Base-by-base conservation (phyloP, 37 sponge, comb jelly and placozoan genomes). In the Eunapius fragilis region DNA sequence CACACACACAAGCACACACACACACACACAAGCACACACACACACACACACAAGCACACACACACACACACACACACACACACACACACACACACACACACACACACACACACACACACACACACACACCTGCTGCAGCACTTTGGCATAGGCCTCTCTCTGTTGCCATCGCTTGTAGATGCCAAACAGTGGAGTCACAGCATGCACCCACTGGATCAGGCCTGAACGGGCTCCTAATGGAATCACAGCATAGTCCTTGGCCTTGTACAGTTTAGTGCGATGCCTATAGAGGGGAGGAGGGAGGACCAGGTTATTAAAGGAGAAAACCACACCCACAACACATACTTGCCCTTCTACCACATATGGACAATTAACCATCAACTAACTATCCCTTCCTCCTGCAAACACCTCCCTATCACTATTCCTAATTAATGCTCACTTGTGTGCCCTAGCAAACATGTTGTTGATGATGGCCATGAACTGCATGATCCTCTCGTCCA, bases 151-250 rank as follows among this genome's bases (percentile, higher is more conserved):
- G 4, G 93, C 89, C 68, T 98, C 98, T 78, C 98, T 84, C 86
- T 98, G 98, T 68, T 98, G 98, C 97, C 99, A 98, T 10, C 99
- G 67, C 81, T 98, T 98, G 91, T 98, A 98, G 80, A 98, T 91
- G 23, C 96, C 93, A 91, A 97, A 98, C 38, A 98, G 87, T 17
- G 99, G 97, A 25, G 99, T 97, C 28, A 93, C 96, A 45, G 77
- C 69, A 75, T 97, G 94, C 41, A 98, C 96, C 99, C 99, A 98
- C 82, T 98, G 95, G 81, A 98, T 96, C 32, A 98, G 93, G 25
- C 99, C 99, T 25, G 99, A 98, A 41, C 95, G 77, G 4, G 94
- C 94, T 23, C 99, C 99, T 75, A 98, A 87, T 14, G 99, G 99
- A 27, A 95, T 97, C 67, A 98, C 99, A 83, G 93, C 90, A 85